Evolutionary conservation across 2,797 vertebrate species (phyloP).

Genomic region (Lepidocolaptes lacrymiger): DNA sequence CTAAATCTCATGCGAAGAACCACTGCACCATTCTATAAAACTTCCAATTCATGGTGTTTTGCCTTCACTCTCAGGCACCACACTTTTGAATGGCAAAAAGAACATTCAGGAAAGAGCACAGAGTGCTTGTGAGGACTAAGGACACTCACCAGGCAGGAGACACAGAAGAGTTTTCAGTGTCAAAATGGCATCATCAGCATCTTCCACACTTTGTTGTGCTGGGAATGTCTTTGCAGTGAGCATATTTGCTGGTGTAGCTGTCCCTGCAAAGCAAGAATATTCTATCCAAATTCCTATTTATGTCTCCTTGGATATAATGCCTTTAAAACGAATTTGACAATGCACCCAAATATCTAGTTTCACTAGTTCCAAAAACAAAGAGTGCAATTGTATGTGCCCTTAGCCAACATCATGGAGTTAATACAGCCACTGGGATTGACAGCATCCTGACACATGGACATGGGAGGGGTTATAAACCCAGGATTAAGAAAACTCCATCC

Average conservation of each 20-base stretch:
- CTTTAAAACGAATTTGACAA: background rate
- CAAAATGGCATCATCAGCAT: rapidly evolving
- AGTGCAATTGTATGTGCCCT: background rate
- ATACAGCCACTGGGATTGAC: rapidly evolving
- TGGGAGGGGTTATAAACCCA: rapidly evolving
- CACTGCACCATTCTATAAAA: background rate
- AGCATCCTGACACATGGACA: background rate
- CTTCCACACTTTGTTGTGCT: background rate
- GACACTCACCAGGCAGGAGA: background rate
- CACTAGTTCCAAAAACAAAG: background rate
- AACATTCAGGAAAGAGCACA: background rate
- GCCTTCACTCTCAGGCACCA: background rate
- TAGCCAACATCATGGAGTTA: background rate
- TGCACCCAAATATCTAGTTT: background rate
- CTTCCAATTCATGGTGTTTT: background rate
- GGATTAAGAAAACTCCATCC: background rate
- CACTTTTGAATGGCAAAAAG: background rate
- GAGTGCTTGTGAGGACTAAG: background rate
- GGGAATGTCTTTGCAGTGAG: background rate
- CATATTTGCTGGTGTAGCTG: background rate
- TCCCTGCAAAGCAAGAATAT: constrained; percentile 14
- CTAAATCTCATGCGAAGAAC: background rate
- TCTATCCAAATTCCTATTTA: background rate
- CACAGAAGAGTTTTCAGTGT: background rate
- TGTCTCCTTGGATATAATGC: background rate